Percentiles rank a stretch among this genome's conserved stretches.
phyloP scores from a whole-genome alignment of 2,888 invertebrate genomes.

The Parelbella ahira region DNA sequence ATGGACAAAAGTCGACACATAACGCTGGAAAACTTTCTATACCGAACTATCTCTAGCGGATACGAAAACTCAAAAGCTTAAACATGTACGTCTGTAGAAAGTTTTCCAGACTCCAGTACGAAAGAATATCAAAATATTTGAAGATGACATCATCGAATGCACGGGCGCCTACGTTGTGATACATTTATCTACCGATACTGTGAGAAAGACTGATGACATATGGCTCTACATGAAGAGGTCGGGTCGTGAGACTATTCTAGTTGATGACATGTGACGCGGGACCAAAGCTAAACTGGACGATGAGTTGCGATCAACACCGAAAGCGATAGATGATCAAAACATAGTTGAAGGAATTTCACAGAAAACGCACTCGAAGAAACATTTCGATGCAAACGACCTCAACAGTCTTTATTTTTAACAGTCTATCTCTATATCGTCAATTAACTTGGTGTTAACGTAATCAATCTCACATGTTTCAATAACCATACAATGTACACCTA shows the following conservation, averaged over 20 bases:
- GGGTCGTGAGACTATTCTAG: constrained; percentile 63
- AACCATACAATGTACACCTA: constrained; percentile 71
- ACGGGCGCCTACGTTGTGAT: constrained; percentile 80
- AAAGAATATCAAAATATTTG: constrained; percentile 45
- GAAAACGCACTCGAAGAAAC: constrained; percentile 58
- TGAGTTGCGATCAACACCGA: constrained; percentile 72
- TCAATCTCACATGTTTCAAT: constrained; percentile 64
- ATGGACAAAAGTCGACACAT: constrained; percentile 40
- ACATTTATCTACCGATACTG: constrained; percentile 76
- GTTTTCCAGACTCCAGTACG: constrained; percentile 57
- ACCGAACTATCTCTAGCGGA: constrained; percentile 48
- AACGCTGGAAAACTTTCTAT: constrained; percentile 73
- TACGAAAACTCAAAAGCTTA: constrained; percentile 47
- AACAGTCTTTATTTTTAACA: constrained; percentile 71
- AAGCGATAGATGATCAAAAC: constrained; percentile 73
- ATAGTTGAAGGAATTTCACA: constrained; percentile 46
- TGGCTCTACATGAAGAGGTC: constrained; percentile 71
- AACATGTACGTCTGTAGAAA: constrained; percentile 57
- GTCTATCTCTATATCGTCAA: constrained; percentile 64
- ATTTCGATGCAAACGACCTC: constrained; percentile 71
- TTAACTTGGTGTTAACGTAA: constrained; percentile 66
- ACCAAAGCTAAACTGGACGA: constrained; percentile 62
- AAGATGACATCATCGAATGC: constrained; percentile 55
- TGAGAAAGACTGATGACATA: constrained; percentile 69
- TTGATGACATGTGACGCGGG: constrained; percentile 65